Conservation (phyloP, 2,888 invertebrate genomes). For the Lasioglossum morio region DNA sequence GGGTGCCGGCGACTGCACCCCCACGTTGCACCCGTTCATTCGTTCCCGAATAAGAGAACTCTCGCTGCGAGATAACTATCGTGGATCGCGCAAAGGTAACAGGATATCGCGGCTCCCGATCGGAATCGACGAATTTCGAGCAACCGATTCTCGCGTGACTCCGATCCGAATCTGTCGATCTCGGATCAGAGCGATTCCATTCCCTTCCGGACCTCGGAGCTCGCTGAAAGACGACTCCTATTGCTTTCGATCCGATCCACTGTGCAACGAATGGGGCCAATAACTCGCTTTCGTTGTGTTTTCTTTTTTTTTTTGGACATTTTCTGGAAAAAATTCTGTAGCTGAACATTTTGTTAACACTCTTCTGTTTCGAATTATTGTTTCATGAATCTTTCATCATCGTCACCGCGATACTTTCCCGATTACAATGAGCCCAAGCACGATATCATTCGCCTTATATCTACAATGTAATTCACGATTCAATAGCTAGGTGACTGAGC, state of each 20-base stretch:
- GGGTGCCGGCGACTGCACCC: constrained; percentile 50
- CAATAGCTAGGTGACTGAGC: not conserved
- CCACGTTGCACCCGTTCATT: constrained; percentile 14
- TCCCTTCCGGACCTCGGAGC: not conserved
- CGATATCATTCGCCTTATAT: not conserved
- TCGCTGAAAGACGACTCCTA: not conserved
- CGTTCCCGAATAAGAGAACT: constrained; percentile 50
- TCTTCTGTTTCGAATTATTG: not conserved
- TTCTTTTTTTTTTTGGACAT: not conserved
- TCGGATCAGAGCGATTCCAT: constrained; percentile 29
- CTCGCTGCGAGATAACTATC: constrained; percentile 53
- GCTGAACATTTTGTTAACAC: not conserved
- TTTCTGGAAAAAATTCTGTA: not conserved
- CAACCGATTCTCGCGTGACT: constrained; percentile 61
- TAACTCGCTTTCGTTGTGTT: not conserved
- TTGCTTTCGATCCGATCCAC: not conserved
- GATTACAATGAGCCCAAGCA: not conserved
- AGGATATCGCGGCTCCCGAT: constrained; percentile 46
- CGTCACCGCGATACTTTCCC: not conserved
- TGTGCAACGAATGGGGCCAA: constrained; percentile 2
- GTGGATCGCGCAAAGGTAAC: constrained; percentile 34
- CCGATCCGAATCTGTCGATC: constrained; percentile 56
- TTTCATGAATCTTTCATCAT: not conserved
- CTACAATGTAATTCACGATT: not conserved
- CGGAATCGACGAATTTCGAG: constrained; percentile 62